A percentile compares a stretch with the other conserved stretches of the same genome.
Conservation (phyloP, 2,888 invertebrate species). For the Linyphia triangularis region DNA sequence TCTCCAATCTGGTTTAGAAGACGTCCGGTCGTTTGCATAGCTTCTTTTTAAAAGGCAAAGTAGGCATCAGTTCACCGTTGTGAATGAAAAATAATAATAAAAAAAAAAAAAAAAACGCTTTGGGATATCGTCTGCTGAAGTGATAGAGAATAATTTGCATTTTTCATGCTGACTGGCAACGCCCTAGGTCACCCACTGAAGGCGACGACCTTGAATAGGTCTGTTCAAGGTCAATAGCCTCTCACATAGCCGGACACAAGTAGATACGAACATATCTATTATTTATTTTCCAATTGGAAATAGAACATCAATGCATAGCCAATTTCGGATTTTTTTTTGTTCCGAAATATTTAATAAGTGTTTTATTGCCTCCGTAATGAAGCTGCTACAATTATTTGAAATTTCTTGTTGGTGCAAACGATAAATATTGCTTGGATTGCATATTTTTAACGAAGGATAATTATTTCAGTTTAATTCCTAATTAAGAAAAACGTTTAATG, state of each 20-base stretch:
- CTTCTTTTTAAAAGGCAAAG: background rate
- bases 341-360: no score
- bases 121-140: background rate
- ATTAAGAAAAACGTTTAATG: no score
- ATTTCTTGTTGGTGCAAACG: no score
- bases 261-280: background rate
- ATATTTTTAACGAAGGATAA: no score
- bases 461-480: no score
- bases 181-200: conserved; percentile 65
- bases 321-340: no score
- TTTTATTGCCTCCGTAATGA: no score
- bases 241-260: conserved; percentile 20
- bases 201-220: conserved; percentile 60
- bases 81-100: no score
- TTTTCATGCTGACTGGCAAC: conserved; percentile 32
- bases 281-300: no score
- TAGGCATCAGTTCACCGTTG: background rate
- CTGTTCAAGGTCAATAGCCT: conserved; percentile 63
- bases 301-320: no score
- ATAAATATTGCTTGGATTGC: no score
- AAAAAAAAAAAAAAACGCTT: conserved; percentile 78
- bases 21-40: background rate
- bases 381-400: no score
- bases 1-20: background rate
- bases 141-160: conserved; percentile 61